These are phyloP conservation scores for Anaspis maculata DNA, from an alignment of 2,888 invertebrate species.

Conservation along the genomic window DNA sequence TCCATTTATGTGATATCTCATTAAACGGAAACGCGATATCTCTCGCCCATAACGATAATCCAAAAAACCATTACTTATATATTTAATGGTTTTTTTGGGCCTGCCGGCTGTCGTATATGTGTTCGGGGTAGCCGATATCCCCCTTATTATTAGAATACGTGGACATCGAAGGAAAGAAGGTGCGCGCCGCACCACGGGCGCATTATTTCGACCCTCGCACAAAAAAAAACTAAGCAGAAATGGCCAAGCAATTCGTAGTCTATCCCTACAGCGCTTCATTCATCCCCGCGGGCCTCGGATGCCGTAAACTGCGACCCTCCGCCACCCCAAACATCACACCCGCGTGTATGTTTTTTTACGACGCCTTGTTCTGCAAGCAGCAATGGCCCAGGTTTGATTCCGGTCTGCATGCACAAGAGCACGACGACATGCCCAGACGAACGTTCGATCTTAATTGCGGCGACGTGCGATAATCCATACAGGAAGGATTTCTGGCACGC, in stretches of 20 bases:
- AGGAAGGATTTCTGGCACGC: too few relatives aligned
- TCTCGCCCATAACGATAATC: slow-evolving; percentile 29
- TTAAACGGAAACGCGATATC: slow-evolving; percentile 31
- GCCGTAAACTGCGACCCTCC: slow-evolving; percentile 34
- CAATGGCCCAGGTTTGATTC: slow-evolving; percentile 18
- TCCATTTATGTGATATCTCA: slow-evolving; percentile 22
- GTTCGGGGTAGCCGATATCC: slow-evolving; percentile 4
- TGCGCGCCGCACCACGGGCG: too few relatives aligned
- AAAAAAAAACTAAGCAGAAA: slow-evolving; percentile 41
- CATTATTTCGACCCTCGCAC: slow-evolving; percentile 32
- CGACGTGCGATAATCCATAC: too few relatives aligned
- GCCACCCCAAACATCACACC: slow-evolving; percentile 34
- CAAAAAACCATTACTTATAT: slow-evolving; percentile 32
- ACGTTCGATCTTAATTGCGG: too few relatives aligned
- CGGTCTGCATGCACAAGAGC: slow-evolving; percentile 17
- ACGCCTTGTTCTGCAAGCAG: slow-evolving; percentile 15
- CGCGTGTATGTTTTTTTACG: slow-evolving; percentile 29
- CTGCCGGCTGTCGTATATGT: slow-evolving; percentile 12
- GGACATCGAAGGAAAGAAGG: slow-evolving; percentile 32
- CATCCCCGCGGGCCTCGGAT: slow-evolving; percentile 37
- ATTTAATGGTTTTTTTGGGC: slow-evolving; percentile 31
- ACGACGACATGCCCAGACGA: too few relatives aligned
- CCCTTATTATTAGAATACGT: slow-evolving; percentile 29
- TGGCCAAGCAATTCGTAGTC: slow-evolving; percentile 38
- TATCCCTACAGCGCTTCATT: slow-evolving; percentile 39